Conservation (phyloP, 2,113 vertebrate genomes). For the Thinocorus orbignyianus region DNA sequence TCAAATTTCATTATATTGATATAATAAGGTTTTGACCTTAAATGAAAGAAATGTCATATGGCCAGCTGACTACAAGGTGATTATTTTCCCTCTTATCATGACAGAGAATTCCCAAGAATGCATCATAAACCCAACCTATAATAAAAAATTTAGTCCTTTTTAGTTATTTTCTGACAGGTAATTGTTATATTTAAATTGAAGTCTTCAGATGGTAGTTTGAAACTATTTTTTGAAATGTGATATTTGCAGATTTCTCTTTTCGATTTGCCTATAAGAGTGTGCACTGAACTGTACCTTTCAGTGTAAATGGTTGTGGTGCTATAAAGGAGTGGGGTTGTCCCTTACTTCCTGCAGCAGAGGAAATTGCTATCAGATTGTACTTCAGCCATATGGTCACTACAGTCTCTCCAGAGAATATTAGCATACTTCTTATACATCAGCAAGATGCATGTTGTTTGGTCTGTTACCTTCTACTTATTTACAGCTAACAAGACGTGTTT, state of each 20-base stretch:
- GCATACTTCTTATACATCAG: background rate
- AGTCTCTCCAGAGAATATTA: background rate
- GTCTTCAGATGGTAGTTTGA: background rate
- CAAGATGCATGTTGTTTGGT: background rate
- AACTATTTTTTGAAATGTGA: background rate
- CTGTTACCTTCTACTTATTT: background rate
- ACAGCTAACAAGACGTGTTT: background rate
- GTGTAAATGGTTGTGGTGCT: background rate
- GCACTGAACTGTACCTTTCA: too few relatives aligned
- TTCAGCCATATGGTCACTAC: background rate
- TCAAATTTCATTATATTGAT: background rate
- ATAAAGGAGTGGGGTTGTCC: background rate
- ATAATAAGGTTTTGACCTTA: slow-evolving; percentile 8
- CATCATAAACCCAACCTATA: background rate
- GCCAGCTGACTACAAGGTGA: background rate
- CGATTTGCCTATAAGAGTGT: background rate
- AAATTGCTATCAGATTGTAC: background rate
- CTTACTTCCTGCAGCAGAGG: background rate
- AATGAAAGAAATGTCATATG: background rate
- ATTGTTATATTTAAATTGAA: background rate
- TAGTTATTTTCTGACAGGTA: background rate
- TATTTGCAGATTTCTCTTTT: background rate
- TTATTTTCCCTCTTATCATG: background rate
- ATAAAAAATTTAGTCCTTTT: background rate
- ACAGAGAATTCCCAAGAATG: background rate